Conservation (phyloP, 2,113 vertebrate genomes). For the Leucosticte australis region DNA sequence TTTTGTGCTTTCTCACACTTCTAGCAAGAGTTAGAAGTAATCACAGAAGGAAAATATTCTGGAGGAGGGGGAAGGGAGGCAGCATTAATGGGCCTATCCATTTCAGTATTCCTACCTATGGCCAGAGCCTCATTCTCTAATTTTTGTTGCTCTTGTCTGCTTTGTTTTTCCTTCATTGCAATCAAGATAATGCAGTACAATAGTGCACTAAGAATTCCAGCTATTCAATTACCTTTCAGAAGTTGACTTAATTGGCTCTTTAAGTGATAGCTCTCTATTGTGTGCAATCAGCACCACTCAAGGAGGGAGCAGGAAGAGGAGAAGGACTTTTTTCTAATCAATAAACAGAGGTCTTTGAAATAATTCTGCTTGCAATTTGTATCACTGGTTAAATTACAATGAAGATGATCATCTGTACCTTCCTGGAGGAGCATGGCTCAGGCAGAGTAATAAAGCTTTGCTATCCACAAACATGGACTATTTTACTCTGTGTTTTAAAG, state of each 20-base stretch:
- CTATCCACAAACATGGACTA: background rate
- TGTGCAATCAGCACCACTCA: conserved; percentile 61
- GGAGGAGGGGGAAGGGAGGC: fast-evolving
- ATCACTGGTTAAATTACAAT: background rate
- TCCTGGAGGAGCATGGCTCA: background rate
- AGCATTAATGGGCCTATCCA: background rate
- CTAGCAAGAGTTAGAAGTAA: background rate
- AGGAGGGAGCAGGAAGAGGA: conserved; percentile 50
- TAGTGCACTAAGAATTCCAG: conserved; percentile 52
- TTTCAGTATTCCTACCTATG: background rate
- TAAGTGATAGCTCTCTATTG: conserved; percentile 59
- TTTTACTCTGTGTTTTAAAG: background rate
- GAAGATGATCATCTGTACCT: background rate
- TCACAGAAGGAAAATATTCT: background rate
- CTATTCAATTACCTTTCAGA: conserved; percentile 61
- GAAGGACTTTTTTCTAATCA: conserved; percentile 62
- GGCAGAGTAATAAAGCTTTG: background rate
- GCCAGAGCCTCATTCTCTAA: background rate
- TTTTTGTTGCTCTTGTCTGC: background rate
- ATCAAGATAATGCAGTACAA: conserved; percentile 60
- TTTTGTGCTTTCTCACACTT: background rate
- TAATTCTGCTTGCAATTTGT: conserved; percentile 52
- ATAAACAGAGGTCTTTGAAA: conserved; percentile 61
- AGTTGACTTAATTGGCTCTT: conserved; percentile 62
- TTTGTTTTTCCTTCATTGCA: conserved; percentile 41